A percentile compares a stretch with the other conserved stretches of the same genome.
Conservation (phyloP, 2,797 vertebrate genomes). For the Cryptoprocta ferox region DNA sequence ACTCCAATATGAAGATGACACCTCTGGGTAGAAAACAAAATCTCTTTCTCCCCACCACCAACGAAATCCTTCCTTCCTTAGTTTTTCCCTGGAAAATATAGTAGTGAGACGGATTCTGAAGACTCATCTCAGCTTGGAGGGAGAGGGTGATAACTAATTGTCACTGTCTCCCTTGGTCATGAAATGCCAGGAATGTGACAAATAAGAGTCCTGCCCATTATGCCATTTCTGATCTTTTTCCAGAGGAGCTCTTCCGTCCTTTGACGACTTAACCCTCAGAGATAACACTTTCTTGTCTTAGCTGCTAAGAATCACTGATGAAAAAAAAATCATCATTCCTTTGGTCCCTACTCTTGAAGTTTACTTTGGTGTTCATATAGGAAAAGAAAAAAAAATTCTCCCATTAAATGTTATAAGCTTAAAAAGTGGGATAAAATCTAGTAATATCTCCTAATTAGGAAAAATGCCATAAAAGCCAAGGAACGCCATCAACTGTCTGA, state of each 20-base stretch:
- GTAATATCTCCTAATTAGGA: not conserved
- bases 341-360: not conserved
- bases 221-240: constrained; percentile 20
- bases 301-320: not conserved
- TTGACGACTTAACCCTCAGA: not conserved
- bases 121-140: not conserved
- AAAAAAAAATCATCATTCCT: not conserved
- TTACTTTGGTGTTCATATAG: not conserved
- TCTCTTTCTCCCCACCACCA: not conserved
- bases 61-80: not conserved
- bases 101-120: not conserved
- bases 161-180: not conserved
- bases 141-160: not conserved
- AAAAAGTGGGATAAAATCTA: constrained; percentile 14
- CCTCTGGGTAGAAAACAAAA: not conserved
- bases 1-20: not conserved
- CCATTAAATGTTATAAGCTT: not conserved
- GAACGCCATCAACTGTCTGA: not conserved
- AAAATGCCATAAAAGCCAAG: not conserved
- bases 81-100: not conserved
- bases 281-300: not conserved
- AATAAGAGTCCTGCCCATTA: not conserved
- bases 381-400: not conserved
- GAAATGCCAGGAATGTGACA: constrained; percentile 10
- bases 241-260: not conserved